A percentile compares a stretch with the other conserved stretches of the same genome.
Evolutionary conservation across 1,140 invertebrate species (phyloP).

Genomic region (Homalodisca vitripennis): DNA sequence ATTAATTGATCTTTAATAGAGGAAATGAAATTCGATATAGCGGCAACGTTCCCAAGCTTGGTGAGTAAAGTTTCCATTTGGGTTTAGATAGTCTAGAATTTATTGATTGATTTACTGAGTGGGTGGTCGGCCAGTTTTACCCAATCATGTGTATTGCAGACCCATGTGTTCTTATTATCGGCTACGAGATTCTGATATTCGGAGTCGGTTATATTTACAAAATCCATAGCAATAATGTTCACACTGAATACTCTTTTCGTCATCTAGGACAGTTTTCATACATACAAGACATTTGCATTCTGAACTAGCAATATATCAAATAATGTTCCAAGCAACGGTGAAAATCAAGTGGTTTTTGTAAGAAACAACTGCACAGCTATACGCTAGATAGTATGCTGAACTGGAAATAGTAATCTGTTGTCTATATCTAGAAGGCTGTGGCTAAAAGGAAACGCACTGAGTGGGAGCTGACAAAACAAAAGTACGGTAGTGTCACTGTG

Average conservation of each 20-base stretch:
- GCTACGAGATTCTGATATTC: conserved; percentile 3
- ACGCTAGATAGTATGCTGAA: not conserved
- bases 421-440: not conserved
- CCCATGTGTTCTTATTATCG: not conserved
- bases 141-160: not conserved
- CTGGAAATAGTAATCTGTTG: not conserved
- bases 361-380: not conserved
- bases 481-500: conserved; percentile 5
- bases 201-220: not conserved
- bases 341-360: not conserved
- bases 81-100: not conserved
- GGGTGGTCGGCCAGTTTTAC: not conserved
- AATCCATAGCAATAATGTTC: conserved; percentile 3
- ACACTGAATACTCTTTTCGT: not conserved
- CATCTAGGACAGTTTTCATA: conserved; percentile 4
- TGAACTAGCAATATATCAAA: not conserved
- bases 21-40: not conserved
- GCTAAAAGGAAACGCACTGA: not conserved
- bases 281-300: conserved; percentile 4
- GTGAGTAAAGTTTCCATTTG: conserved; percentile 3
- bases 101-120: not conserved
- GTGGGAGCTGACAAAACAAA: not conserved
- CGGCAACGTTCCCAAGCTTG: not conserved
- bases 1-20: conserved; percentile 3
- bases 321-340: not conserved